Evolutionary conservation across 2,888 invertebrate genomes (phyloP).

Genomic region (Nipponacmea schrenckii): DNA sequence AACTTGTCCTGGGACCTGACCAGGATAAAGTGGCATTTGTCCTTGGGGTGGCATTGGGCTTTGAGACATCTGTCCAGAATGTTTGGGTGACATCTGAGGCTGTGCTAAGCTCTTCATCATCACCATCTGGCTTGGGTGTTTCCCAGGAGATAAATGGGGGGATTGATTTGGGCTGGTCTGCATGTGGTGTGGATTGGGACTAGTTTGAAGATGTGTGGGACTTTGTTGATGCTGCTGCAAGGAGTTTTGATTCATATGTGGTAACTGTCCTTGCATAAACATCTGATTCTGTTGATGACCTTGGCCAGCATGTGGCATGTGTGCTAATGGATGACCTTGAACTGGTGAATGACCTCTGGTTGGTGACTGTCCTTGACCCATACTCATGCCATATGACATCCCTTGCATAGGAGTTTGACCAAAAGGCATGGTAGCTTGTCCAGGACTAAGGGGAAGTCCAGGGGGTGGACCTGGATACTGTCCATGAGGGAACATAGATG

Average conservation of each 20-base stretch:
- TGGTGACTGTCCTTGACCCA: background rate
- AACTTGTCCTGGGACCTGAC: background rate
- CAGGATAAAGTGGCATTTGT: background rate
- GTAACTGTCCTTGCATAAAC: background rate
- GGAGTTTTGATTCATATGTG: background rate
- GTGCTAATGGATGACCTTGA: constrained; percentile 7
- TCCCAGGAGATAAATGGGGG: too few species aligned
- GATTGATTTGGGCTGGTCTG: background rate
- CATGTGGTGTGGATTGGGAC: background rate
- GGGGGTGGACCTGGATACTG: constrained; percentile 16
- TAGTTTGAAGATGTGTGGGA: background rate
- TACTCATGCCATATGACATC: constrained; percentile 11
- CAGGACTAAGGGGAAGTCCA: constrained; percentile 25
- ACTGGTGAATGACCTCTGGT: background rate
- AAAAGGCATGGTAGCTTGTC: constrained; percentile 11
- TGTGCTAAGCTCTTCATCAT: too few species aligned
- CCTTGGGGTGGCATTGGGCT: background rate
- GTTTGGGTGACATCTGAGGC: too few species aligned
- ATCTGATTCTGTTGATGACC: constrained; percentile 1
- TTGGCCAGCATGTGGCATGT: background rate
- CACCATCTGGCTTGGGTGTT: too few species aligned
- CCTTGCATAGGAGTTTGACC: constrained; percentile 15
- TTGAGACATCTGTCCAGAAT: too few species aligned
- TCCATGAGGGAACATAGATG: constrained; percentile 20
- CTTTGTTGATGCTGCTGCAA: background rate